Base-by-base conservation (phyloP, 2,113 vertebrate genomes). In the Cynoglossus semilaevis region DNA sequence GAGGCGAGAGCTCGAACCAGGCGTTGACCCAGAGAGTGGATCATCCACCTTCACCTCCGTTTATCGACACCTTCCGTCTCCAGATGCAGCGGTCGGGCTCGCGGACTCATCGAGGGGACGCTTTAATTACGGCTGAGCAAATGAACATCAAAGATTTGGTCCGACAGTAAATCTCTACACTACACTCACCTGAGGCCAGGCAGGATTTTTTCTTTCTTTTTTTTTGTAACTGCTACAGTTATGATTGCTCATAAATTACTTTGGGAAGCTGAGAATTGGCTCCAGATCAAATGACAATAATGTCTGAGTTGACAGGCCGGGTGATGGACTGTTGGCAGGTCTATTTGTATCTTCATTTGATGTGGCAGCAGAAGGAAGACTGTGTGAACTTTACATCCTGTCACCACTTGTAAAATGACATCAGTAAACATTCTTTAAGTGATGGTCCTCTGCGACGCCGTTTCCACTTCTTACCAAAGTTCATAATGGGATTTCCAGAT, bases 261-360 rank as follows among this genome's bases (percentile, higher is more conserved):
- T 57, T 47, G 61, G 51, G 29, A 59, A 58, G 46, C 48, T 49
- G 46, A 62, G 54, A 80, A 66, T 40, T 82, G 78, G 80, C 76
- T 67, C 15, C 38, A 48, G 63, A 82, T 82, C 73, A 79, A 67
- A 72, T 77, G 53, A 15, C 50, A 81, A 74, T 68, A 1, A 68
- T 58, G 63, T 67, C 40, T 73, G 63, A 70, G 41, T 53, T 44
- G 53, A 74, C 62, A 72, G 64, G 29, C 14, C 58, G 8, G 44
- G 18, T 63, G 49, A 78, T 55, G 53, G 50, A 38, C 38, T 76
- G 67, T 53, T 74, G 70, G 69, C 67, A 74, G 44, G 62, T 58
- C 10, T 57, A 68, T 63, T 58, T 71, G 65, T 53, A 58, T 57
- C 16, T 10, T 72, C 15, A n/a, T 69, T 63, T 67, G 57, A 63